Percentiles rank a stretch among this genome's conserved stretches.
Conservation (phyloP, 1,140 invertebrate species). For the Drosophila ficusphila region DNA sequence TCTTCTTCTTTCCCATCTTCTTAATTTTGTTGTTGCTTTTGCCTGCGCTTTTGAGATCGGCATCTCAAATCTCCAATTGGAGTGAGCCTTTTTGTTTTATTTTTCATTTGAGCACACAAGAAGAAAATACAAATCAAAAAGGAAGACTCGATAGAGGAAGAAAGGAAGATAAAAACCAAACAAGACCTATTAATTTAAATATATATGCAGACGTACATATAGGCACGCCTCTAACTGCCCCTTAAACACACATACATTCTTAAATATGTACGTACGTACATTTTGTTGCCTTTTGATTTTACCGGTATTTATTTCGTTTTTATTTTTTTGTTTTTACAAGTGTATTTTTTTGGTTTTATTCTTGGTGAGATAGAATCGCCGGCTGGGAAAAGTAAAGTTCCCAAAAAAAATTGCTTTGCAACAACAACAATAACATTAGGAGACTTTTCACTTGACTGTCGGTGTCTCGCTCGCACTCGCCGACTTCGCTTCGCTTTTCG, state of each 20-base stretch:
- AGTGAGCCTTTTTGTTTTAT: background rate
- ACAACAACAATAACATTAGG: slow-evolving; percentile 28
- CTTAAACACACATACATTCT: background rate
- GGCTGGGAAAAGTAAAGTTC: slow-evolving; percentile 17
- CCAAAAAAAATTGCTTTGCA: slow-evolving; percentile 21
- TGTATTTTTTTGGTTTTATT: slow-evolving; percentile 20
- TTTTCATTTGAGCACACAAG: background rate
- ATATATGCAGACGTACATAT: slow-evolving; percentile 1
- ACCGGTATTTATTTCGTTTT: slow-evolving; percentile 30
- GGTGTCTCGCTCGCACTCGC: slow-evolving; percentile 41
- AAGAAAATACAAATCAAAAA: slow-evolving; percentile 16
- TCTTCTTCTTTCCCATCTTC: background rate
- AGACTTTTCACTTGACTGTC: slow-evolving; percentile 54
- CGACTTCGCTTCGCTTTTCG: slow-evolving; percentile 46
- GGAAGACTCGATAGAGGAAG: no score
- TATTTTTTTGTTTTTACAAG: slow-evolving; percentile 18
- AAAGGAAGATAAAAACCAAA: slow-evolving; percentile 13
- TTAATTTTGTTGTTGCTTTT: background rate
- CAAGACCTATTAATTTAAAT: slow-evolving; percentile 10
- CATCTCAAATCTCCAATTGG: slow-evolving; percentile 5
- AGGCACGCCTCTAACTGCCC: slow-evolving; percentile 19
- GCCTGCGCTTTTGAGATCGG: slow-evolving; percentile 22
- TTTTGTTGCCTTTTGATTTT: slow-evolving; percentile 13
- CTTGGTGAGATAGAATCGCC: slow-evolving; percentile 19
- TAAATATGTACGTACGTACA: slow-evolving; percentile 3